A percentile compares a stretch with the other conserved stretches of the same genome.
phyloP scores from a whole-genome alignment of 2,797 vertebrate species.

The Girardinus metallicus region DNA sequence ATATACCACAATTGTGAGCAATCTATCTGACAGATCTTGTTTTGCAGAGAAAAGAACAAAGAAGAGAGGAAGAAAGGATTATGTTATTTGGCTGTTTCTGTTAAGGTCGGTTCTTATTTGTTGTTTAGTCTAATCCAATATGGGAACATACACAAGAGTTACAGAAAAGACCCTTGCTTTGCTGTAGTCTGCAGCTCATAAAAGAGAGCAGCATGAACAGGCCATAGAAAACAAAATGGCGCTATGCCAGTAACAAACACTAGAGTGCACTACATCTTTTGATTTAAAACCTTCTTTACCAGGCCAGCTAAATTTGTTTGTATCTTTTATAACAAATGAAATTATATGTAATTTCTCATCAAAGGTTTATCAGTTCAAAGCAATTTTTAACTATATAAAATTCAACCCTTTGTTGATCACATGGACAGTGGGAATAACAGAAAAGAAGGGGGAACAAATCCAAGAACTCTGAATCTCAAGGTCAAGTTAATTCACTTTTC shows the following conservation, averaged over 20 bases:
- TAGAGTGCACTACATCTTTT: constrained; percentile 61
- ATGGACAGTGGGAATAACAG: background rate
- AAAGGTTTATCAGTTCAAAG: background rate
- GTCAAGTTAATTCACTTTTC: background rate
- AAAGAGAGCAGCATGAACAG: constrained; percentile 38
- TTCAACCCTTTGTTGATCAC: background rate
- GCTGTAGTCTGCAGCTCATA: constrained; percentile 48
- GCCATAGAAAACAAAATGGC: constrained; percentile 20
- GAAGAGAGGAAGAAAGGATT: constrained; percentile 51
- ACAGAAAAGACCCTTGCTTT: constrained; percentile 70
- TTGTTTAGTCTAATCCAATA: constrained; percentile 70
- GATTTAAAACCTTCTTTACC: background rate
- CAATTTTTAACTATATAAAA: background rate
- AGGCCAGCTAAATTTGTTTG: background rate
- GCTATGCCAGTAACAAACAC: constrained; percentile 56
- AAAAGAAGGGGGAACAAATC: background rate
- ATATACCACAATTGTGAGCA: constrained; percentile 75
- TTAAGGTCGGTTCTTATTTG: constrained; percentile 68
- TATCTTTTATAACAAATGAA: background rate
- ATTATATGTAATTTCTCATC: too few species aligned
- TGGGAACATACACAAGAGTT: constrained; percentile 73
- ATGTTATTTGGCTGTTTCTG: constrained; percentile 72
- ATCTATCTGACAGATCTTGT: constrained; percentile 79
- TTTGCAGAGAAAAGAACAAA: constrained; percentile 50
- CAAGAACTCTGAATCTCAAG: background rate